Base-by-base conservation (phyloP, 2,113 vertebrate genomes). In the Spea bombifrons region DNA sequence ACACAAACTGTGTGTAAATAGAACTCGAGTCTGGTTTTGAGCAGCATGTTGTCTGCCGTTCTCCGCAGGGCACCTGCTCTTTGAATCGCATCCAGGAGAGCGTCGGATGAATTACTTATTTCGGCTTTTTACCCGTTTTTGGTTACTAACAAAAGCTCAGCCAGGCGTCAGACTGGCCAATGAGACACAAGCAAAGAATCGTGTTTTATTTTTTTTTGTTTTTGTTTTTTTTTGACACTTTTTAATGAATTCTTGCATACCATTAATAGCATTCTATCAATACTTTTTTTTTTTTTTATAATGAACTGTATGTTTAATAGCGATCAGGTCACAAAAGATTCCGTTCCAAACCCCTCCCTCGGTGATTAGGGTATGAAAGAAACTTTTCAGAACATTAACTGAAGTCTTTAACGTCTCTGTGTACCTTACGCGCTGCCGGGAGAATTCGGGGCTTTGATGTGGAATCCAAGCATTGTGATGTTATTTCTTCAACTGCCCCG, bases 91-190 rank as follows among this genome's bases (percentile, higher is more conserved):
- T 67, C 78, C 71, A 66, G 77, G 44, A n/a, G 61, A 66, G 77
- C n/a, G 66, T 67, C 44, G 50, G 73, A 80, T 66, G 49, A 80
- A 80, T 66, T 57, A 65, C 76, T 78, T 73, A 73, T 80, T 66
- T 45, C 49, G 78, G 73, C 71, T 46, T 16, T 77, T 10, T 44
- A 64, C 52, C 57, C 30, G 30, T 8, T 49, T 65, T 73, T 59
- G 66, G 63, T 30, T 49, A 59, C 64, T 48, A 66, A 52, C 52
- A 66, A 66, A 73, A 66, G 12, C 76, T 52, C 52, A 43, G 45
- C 55, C 65, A 55, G 43, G 70, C 70, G 57, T 73, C 63, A 73
- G 63, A 48, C 7, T 30, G 65, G 77, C 67, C 77, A 79, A 55
- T 45, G 65, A 70, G 66, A 17, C 52, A n/a, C 44, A 17, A 55